Conservation (phyloP, 2,888 invertebrate genomes). For the Dicycla oo region DNA sequence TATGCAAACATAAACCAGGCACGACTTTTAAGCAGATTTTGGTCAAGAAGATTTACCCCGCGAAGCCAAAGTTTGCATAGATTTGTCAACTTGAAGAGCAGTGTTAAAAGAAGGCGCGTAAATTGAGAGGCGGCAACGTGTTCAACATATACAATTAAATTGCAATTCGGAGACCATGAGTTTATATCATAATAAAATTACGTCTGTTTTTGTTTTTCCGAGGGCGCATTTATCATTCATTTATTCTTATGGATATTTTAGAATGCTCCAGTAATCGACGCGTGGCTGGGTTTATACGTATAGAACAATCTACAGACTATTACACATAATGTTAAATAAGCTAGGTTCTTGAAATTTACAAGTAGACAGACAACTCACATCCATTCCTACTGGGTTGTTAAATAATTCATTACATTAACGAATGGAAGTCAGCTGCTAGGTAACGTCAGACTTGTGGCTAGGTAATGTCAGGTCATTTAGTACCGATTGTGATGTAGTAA, state of each 20-base stretch:
- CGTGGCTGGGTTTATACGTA: conserved; percentile 64
- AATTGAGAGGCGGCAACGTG: not conserved
- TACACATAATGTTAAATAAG: conserved; percentile 14
- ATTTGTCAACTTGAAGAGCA: not conserved
- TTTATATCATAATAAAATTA: conserved; percentile 44
- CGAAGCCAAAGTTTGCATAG: not conserved
- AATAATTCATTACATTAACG: conserved; percentile 62
- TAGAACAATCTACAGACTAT: conserved; percentile 57
- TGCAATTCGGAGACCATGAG: conserved; percentile 16
- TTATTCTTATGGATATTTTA: conserved; percentile 67
- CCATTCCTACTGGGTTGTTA: conserved; percentile 19
- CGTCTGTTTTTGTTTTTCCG: conserved; percentile 56
- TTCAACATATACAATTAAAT: conserved; percentile 42
- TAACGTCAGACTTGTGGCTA: conserved; percentile 62
- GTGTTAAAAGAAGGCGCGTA: not conserved
- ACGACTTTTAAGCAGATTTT: conserved; percentile 6
- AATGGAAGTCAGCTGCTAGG: conserved; percentile 77
- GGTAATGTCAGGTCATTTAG: conserved; percentile 74
- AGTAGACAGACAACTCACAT: conserved; percentile 11
- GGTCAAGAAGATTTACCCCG: not conserved
- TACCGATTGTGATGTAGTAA: conserved; percentile 76
- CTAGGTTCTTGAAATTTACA: conserved; percentile 29
- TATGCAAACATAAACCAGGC: not conserved
- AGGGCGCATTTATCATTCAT: conserved; percentile 64
- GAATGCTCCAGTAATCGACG: conserved; percentile 64